phyloP scores from a whole-genome alignment of 2,888 invertebrate genomes.

The Pherbina coryleti region DNA sequence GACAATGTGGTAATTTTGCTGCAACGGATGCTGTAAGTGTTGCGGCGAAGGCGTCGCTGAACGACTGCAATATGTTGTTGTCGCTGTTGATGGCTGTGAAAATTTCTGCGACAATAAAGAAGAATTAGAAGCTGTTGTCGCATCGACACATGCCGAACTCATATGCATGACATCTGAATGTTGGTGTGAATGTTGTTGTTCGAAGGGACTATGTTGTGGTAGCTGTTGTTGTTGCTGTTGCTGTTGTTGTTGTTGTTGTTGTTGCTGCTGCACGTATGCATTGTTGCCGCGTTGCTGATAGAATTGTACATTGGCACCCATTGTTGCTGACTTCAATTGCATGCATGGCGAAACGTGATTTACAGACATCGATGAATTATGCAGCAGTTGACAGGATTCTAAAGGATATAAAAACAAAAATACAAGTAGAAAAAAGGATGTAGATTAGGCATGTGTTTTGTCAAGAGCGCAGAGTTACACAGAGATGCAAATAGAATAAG shows the following conservation, averaged over 20 bases:
- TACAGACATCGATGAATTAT: conserved; percentile 62
- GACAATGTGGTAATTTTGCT: conserved; percentile 48
- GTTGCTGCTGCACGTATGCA: conserved; percentile 40
- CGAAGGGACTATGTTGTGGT: conserved; percentile 46
- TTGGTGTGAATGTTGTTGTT: conserved; percentile 41
- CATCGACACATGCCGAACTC: conserved; percentile 38
- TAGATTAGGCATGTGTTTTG: background rate
- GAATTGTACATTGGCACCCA: conserved; percentile 31
- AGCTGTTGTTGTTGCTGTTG: conserved; percentile 52
- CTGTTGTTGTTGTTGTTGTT: conserved; percentile 52
- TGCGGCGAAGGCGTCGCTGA: conserved; percentile 29
- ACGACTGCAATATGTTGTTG: conserved; percentile 41
- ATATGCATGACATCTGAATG: conserved; percentile 49
- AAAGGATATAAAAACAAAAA: conserved; percentile 41
- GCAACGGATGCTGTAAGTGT: conserved; percentile 54
- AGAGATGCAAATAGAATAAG: conserved; percentile 23
- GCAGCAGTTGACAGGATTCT: conserved; percentile 68
- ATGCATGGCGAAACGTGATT: conserved; percentile 58
- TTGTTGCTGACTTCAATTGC: conserved; percentile 52
- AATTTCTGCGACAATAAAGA: conserved; percentile 36
- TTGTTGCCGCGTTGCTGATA: conserved; percentile 41
- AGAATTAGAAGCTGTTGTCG: conserved; percentile 31
- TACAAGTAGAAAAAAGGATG: conserved; percentile 23
- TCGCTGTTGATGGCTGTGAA: conserved; percentile 39
- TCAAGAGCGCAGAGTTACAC: background rate